Percentiles rank a stretch among this genome's conserved stretches.
These are phyloP conservation scores for Morinoia aosen DNA, from an alignment of 2,888 invertebrate species.

Conservation along the genomic window DNA sequence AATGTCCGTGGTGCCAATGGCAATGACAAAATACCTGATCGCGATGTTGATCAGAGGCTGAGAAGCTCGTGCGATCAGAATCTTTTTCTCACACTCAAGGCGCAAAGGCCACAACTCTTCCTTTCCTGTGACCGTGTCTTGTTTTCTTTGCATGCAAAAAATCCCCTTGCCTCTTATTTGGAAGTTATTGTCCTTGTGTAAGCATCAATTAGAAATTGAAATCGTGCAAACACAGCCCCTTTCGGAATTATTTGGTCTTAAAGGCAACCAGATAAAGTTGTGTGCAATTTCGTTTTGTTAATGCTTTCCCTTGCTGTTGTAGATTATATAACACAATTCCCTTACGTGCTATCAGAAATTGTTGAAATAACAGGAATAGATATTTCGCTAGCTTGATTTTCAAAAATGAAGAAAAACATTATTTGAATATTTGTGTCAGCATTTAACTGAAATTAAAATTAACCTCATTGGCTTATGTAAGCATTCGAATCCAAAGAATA, in stretches of 20 bases:
- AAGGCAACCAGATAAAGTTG: not conserved
- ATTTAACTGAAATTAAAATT: not conserved
- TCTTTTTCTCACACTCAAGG: not conserved
- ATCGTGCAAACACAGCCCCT: no score
- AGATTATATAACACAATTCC: not conserved
- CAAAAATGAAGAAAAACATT: not conserved
- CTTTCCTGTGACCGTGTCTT: not conserved
- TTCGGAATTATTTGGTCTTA: not conserved
- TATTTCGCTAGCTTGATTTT: not conserved
- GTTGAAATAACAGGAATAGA: not conserved
- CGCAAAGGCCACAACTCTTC: not conserved
- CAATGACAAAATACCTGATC: not conserved
- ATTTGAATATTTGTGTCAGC: not conserved
- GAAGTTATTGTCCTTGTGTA: not conserved
- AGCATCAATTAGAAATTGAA: not conserved
- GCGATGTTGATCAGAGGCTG: not conserved
- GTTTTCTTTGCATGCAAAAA: not conserved
- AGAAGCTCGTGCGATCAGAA: not conserved
- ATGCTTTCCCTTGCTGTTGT: not conserved
- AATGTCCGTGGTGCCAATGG: not conserved
- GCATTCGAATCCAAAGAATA: not conserved
- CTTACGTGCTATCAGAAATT: not conserved
- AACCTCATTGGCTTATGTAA: not conserved
- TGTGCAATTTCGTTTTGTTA: not conserved
- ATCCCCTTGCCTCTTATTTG: not conserved